Evolutionary conservation across 2,888 invertebrate genomes (phyloP).

Genomic region (Trichacis sp.): DNA sequence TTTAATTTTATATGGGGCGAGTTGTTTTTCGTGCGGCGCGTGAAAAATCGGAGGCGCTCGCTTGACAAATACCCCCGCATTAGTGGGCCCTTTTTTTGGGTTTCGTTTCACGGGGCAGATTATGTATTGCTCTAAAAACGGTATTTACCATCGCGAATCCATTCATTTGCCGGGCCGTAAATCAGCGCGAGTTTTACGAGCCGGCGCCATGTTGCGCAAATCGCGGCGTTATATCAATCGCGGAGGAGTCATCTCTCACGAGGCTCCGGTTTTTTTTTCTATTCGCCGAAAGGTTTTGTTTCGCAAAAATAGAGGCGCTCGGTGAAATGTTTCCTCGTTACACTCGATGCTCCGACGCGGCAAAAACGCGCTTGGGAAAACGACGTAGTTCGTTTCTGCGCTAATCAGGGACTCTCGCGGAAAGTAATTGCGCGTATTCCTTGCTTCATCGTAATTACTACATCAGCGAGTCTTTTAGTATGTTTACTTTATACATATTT

Average conservation of each 20-base stretch:
- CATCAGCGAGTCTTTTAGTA: conserved; percentile 48
- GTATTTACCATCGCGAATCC: conserved; percentile 56
- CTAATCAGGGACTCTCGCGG: neutral
- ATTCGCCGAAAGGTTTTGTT: neutral
- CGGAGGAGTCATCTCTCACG: conserved; percentile 18
- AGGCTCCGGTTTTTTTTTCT: neutral
- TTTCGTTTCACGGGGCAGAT: neutral
- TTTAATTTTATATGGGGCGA: too few relatives aligned
- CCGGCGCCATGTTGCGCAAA: conserved; percentile 34
- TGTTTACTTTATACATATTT: conserved; percentile 8
- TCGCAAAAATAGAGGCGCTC: neutral
- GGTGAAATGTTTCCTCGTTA: too few relatives aligned
- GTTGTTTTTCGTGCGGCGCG: neutral
- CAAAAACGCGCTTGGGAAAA: neutral
- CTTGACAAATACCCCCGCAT: neutral
- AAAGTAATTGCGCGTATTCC: conserved; percentile 28
- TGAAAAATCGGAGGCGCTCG: conserved; percentile 3
- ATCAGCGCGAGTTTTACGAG: conserved; percentile 44
- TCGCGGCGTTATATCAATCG: conserved; percentile 47
- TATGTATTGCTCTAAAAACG: conserved; percentile 44
- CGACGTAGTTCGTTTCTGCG: neutral
- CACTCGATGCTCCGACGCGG: neutral
- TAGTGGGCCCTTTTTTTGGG: neutral
- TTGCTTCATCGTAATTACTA: conserved; percentile 59
- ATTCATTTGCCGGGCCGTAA: conserved; percentile 53